Base-by-base conservation (phyloP, 2,113 vertebrate species). In the Periophthalmodon schlosseri region DNA sequence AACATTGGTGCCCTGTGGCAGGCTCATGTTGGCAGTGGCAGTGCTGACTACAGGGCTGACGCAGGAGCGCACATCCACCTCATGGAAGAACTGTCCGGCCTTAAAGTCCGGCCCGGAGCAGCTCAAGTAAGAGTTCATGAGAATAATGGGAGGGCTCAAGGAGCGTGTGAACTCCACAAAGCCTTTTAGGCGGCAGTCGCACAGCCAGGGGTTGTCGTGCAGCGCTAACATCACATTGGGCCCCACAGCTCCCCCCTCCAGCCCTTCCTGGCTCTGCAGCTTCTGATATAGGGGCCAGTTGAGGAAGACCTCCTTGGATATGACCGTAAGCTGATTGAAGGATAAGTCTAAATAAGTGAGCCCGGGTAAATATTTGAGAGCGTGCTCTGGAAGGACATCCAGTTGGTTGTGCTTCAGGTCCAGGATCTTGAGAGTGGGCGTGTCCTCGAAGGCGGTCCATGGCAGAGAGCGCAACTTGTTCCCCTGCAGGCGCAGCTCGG, bases 271-370 rank as follows among this genome's bases (percentile, higher is more conserved):
- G 66, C 75, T 89, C 78, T 87, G 88, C 18, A 78, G 82, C 77
- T 91, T 94, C 90, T 95, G 94, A 75, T 96, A 96, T 21, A 95
- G 80, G 0, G 93, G 94, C 96, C 96, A 97, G 83, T 91, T 96
- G 76, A 93, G 86, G 87, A 98, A 98, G 80, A 98, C 96, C 52
- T 94, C 95, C 83, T 89, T 96, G 64, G 97, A 97, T 86, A 97
- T 94, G 74, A 98, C 91, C 0, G 93, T 95, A 84, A 99, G 95
- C 85, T 94, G 95, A 90, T 97, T 99, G 93, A 94, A 97, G 74
- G 96, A 97, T 64, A 97, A 89, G 76, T 98, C 97, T 94, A 99
- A 95, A 80, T 96, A 97, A 87, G 94, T 97, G 90, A 97, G 91
- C 75, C 88, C 93, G 76, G 92, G 89, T 83, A 98, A 85, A 77